Evolutionary conservation across 92 coral and sea anemone genomes (phyloP), one percentile per base, ranked within the genome.

Genomic region (Metridium senile): DNA sequence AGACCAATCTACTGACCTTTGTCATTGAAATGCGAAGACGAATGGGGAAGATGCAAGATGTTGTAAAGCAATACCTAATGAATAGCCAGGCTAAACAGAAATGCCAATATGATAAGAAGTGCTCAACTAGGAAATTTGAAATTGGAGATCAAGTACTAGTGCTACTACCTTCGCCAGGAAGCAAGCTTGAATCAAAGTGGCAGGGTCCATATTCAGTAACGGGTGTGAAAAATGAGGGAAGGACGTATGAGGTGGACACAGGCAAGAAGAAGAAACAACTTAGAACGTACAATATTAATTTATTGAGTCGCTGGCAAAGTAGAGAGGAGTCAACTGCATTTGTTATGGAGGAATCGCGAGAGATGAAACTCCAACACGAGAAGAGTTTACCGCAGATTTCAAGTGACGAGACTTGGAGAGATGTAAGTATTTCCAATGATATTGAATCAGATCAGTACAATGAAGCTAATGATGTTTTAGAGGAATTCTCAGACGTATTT

Each of bases 171-270:
- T 57, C 77, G 35, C 47, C 84, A 57, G 84, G 84, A 1, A 69
- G 66, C 18, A 79, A 58, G 28, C 49, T 79, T 33, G 84, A 79
- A 22, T 54, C 68, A 25, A 59, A 70, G 26, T 70, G 84, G 84
- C 70, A 79, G 46, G 88, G 88, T 0, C 88, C 88, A 3, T 84
- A 71, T 34, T 62, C 80, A 10, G 74, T 77, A 16, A 84, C 84
- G 21, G 29, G 67, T 1, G 88, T 69, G n/a, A 33, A 52, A 2
- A 6, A 18, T 0, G 82, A n/a, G n/a, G n/a, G n/a, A n/a, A n/a
- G n/a, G n/a, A n/a, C n/a, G n/a, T n/a, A n/a, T n/a, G n/a, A n/a
- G n/a, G n/a, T n/a, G n/a, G n/a, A n/a, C n/a, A n/a, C n/a, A n/a
- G n/a, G n/a, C n/a, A n/a, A n/a, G n/a, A 77, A 26, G 84, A 74